phyloP scores from a whole-genome alignment of 92 coral and sea anemone species.

The Porites rus region DNA sequence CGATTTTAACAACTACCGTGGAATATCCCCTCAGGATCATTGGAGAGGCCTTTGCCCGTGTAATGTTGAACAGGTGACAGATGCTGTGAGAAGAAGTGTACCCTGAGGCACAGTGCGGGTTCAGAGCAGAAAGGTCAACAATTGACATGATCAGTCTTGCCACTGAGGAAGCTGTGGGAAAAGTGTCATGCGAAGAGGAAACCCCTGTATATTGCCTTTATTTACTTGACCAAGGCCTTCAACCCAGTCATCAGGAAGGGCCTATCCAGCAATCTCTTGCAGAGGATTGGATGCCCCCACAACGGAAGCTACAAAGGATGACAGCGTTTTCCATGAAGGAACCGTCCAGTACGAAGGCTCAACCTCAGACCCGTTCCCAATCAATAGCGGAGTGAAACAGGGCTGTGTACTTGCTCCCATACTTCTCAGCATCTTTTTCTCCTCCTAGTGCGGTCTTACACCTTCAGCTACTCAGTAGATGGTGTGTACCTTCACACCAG shows the following conservation, averaged over 20 bases:
- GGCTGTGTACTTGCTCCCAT: constrained; percentile 65
- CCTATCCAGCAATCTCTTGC: background rate
- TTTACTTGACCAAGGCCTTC: constrained; percentile 10
- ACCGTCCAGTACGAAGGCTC: constrained; percentile 7
- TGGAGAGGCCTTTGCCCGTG: no score
- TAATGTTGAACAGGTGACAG: no score
- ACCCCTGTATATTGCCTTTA: constrained; percentile 10
- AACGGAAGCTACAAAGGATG: constrained; percentile 15
- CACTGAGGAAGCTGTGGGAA: background rate
- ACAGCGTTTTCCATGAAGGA: constrained; percentile 47
- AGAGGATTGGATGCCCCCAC: constrained; percentile 21
- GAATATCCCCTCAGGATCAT: no score
- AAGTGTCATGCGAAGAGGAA: constrained; percentile 8
- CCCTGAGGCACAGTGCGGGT: no score
- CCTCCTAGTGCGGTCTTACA: background rate
- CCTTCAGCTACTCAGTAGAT: no score
- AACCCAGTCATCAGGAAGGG: constrained; percentile 1
- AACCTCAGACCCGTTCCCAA: constrained; percentile 39
- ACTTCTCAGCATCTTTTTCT: constrained; percentile 1
- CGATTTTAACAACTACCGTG: no score
- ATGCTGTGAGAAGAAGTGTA: no score
- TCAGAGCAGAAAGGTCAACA: background rate
- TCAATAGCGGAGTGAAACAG: constrained; percentile 45
- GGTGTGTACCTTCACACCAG: no score
- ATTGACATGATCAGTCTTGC: background rate